These are phyloP conservation scores for Tapirus indicus DNA, from an alignment of 2,797 vertebrate genomes.

Conservation along the genomic window DNA sequence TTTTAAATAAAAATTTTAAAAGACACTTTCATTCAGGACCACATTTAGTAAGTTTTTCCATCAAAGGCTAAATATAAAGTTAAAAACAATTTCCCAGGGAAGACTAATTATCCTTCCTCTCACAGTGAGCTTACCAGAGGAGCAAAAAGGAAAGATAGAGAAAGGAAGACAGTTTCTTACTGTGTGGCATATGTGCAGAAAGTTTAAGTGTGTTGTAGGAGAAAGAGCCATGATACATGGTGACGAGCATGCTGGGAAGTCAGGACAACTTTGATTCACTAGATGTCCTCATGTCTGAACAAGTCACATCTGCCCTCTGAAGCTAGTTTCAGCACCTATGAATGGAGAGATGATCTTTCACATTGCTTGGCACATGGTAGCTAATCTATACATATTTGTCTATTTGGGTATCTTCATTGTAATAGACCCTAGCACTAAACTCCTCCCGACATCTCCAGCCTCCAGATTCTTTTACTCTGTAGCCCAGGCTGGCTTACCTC, in stretches of 20 bases:
- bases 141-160: background rate
- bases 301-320: background rate
- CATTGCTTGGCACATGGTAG: background rate
- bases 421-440: background rate
- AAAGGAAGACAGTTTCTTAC: background rate
- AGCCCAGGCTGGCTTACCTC: background rate
- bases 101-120: background rate
- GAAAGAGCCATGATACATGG: background rate
- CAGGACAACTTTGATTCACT: background rate
- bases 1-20: constrained; percentile 40
- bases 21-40: background rate
- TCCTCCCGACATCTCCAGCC: rapidly evolving
- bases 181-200: background rate
- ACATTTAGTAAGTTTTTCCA: constrained; percentile 1
- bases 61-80: background rate
- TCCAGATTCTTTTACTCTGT: background rate
- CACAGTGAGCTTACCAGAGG: background rate
- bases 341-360: background rate
- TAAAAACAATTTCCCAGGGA: constrained; percentile 17
- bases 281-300: background rate
- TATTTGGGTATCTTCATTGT: background rate
- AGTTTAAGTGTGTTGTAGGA: too few species aligned
- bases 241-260: background rate
- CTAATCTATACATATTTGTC: background rate
- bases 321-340: background rate